Evolutionary conservation across 1,140 invertebrate genomes (phyloP).

Genomic region (Macrobrachium nipponense): DNA sequence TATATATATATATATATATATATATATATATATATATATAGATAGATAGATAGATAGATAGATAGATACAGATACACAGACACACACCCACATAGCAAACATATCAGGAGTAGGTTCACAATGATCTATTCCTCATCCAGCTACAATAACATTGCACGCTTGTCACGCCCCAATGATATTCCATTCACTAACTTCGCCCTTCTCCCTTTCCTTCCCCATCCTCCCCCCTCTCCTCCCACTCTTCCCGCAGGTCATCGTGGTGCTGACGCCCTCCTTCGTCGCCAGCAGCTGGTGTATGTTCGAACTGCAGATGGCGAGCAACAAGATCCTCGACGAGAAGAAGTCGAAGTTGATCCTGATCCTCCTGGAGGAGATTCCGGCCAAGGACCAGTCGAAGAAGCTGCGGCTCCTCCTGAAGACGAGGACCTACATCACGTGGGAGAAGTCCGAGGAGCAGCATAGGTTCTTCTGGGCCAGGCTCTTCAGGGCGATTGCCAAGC

Average conservation of each 20-base stretch:
- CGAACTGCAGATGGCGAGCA: slow-evolving; percentile 52
- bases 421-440: slow-evolving; percentile 52
- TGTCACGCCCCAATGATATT: no score
- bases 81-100: neutral
- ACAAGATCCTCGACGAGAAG: slow-evolving; percentile 45
- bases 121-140: no score
- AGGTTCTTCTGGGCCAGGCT: slow-evolving; percentile 45
- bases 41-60: neutral
- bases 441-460: slow-evolving; percentile 24
- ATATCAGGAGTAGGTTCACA: no score
- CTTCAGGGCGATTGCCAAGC: slow-evolving; percentile 26
- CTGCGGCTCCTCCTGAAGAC: slow-evolving; percentile 40
- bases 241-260: slow-evolving; percentile 39
- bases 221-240: no score
- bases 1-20: slow-evolving; percentile 5
- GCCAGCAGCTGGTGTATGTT: slow-evolving; percentile 59
- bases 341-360: slow-evolving; percentile 47
- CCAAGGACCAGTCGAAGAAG: slow-evolving; percentile 36
- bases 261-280: slow-evolving; percentile 40
- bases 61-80: neutral
- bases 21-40: slow-evolving; percentile 20
- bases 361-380: slow-evolving; percentile 33
- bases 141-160: no score
- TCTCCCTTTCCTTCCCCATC: no score
- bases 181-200: no score